Conservation (phyloP, 2,797 vertebrate species). For the Numenius phaeopus region DNA sequence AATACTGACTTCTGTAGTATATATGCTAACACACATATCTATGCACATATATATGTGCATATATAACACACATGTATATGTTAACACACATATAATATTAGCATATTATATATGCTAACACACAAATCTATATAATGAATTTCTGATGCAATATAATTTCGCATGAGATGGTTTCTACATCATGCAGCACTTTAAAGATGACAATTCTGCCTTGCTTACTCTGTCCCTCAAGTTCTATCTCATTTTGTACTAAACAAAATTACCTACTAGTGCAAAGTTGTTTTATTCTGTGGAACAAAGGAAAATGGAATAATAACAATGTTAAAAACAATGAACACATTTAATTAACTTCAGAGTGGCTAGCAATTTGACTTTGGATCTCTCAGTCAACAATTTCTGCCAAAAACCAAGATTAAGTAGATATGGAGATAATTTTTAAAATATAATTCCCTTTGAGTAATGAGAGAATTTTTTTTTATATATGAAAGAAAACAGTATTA, state of each 20-base stretch:
- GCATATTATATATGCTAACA: not conserved
- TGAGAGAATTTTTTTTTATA: not conserved
- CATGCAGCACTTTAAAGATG: not conserved
- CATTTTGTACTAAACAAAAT: not conserved
- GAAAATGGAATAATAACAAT: not conserved
- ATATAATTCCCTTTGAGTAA: not conserved
- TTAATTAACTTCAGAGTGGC: not conserved
- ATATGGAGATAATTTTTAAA: not conserved
- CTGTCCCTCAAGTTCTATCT: not conserved
- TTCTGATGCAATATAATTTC: not conserved
- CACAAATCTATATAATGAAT: not conserved
- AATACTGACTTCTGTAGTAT: not conserved
- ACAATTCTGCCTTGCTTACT: not conserved
- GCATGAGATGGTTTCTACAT: not conserved
- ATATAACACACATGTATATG: too few relatives aligned
- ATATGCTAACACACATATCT: not conserved
- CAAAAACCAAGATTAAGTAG: not conserved
- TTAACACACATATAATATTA: too few relatives aligned
- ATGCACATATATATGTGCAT: too few relatives aligned
- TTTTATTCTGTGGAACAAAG: not conserved
- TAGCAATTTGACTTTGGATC: not conserved
- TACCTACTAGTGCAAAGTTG: not conserved
- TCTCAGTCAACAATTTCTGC: not conserved
- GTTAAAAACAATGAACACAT: not conserved
- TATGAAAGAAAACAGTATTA: not conserved